Percentiles rank a stretch among this genome's conserved stretches.
Conservation (phyloP, 64 coral and sea anemone species). For the Actinia equina region DNA sequence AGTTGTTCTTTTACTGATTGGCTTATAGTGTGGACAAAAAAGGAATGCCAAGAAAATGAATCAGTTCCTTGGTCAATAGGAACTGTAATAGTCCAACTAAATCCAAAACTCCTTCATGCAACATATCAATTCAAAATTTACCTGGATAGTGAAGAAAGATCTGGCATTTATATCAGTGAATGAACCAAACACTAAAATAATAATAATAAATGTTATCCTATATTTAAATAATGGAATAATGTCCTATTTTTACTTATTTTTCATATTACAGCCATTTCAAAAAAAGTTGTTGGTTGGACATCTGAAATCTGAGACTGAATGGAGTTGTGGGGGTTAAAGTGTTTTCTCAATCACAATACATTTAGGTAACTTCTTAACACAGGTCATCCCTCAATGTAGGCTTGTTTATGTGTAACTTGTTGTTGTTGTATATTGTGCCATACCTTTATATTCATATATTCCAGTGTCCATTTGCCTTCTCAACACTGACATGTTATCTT, state of each 20-base stretch:
- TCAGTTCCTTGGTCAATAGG: background rate
- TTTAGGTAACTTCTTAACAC: no score
- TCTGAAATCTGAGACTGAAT: no score
- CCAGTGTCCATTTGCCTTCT: conserved; percentile 64
- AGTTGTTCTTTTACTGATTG: no score
- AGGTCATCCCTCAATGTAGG: no score
- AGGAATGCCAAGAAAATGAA: no score
- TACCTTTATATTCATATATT: conserved; percentile 77
- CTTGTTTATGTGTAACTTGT: no score
- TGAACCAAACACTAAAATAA: conserved; percentile 72
- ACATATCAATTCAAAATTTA: background rate
- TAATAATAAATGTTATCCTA: background rate
- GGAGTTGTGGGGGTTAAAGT: no score
- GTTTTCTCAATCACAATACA: no score
- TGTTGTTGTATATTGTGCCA: background rate
- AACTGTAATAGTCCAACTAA: background rate
- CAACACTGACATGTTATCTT: conserved; percentile 53
- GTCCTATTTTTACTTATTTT: background rate
- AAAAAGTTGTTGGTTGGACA: no score
- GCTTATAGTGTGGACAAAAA: no score
- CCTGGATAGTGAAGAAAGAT: conserved; percentile 65
- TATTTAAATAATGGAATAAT: background rate
- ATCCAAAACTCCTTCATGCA: background rate
- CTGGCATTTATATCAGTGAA: conserved; percentile 69
- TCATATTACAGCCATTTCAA: background rate